Percentiles rank a stretch among this genome's conserved stretches.
These are phyloP conservation scores for Catostylus mosaicus DNA, from an alignment of 30 jellyfish, hydroid and myxozoan species.

Conservation along the genomic window DNA sequence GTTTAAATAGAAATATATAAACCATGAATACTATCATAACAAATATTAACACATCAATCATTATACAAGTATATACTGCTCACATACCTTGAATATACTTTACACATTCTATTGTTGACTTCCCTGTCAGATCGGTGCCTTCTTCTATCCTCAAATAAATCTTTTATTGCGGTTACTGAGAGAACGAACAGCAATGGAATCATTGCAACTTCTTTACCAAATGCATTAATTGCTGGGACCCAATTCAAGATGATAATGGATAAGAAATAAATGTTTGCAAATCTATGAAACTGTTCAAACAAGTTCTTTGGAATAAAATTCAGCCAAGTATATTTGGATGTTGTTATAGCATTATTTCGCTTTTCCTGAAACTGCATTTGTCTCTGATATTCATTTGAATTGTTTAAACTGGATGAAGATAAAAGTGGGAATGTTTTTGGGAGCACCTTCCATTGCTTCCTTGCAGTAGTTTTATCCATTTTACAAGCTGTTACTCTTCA, in stretches of 20 bases:
- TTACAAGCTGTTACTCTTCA: neutral
- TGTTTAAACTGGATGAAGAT: neutral
- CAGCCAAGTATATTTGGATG: constrained; percentile 89
- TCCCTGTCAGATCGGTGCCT: constrained; percentile 83
- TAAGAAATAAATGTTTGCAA: constrained; percentile 89
- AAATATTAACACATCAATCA: no score
- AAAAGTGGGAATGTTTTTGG: constrained; percentile 42
- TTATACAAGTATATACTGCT: no score
- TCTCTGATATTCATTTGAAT: constrained; percentile 18
- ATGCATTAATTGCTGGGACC: constrained; percentile 95
- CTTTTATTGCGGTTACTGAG: constrained; percentile 97
- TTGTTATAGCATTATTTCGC: constrained; percentile 70
- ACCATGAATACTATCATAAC: no score
- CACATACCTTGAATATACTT: constrained; percentile 85
- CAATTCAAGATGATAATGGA: constrained; percentile 85
- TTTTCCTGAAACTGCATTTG: constrained; percentile 41
- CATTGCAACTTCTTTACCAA: constrained; percentile 99
- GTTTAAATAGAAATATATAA: no score
- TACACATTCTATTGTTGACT: constrained; percentile 68
- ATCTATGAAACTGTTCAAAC: constrained; percentile 96
- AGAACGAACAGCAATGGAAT: constrained; percentile 89
- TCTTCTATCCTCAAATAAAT: constrained; percentile 89
- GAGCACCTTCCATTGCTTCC: constrained; percentile 51
- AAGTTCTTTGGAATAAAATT: constrained; percentile 90
- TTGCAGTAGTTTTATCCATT: constrained; percentile 25